Conservation (phyloP, 2,797 vertebrate species). For the Ceyx erithaca region DNA sequence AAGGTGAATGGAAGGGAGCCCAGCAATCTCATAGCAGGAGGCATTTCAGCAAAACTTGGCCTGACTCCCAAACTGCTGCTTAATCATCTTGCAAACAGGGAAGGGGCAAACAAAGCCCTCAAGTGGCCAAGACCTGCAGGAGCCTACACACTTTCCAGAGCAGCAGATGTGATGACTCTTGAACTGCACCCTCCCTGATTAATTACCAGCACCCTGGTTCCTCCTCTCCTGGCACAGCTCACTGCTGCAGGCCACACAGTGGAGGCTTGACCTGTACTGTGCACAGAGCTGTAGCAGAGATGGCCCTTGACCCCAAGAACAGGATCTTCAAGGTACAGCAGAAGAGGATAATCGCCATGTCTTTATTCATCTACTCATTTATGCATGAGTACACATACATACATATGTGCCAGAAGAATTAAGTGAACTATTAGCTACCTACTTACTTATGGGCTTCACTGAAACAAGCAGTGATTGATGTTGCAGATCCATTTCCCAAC, state of each 20-base stretch:
- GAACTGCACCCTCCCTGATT: background rate
- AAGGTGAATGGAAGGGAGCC: background rate
- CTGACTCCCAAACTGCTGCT: background rate
- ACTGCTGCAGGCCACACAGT: background rate
- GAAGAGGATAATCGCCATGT: background rate
- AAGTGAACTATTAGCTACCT: background rate
- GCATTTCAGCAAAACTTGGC: background rate
- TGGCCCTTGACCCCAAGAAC: background rate
- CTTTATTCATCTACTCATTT: background rate
- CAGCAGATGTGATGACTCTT: background rate
- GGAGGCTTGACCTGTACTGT: background rate
- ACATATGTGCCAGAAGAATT: background rate
- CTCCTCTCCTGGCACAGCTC: background rate
- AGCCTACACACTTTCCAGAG: background rate
- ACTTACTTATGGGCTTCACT: background rate
- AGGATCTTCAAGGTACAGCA: background rate
- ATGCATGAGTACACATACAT: background rate
- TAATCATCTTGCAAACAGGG: background rate
- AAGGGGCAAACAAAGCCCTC: background rate
- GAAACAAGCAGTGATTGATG: constrained; percentile 9
- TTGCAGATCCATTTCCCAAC: background rate
- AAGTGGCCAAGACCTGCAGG: background rate
- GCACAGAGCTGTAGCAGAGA: background rate
- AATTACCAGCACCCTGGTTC: background rate
- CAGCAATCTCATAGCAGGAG: background rate